These are phyloP conservation scores for Eretmochelys imbricata DNA, from an alignment of 2,113 vertebrate species.

Conservation along the genomic window DNA sequence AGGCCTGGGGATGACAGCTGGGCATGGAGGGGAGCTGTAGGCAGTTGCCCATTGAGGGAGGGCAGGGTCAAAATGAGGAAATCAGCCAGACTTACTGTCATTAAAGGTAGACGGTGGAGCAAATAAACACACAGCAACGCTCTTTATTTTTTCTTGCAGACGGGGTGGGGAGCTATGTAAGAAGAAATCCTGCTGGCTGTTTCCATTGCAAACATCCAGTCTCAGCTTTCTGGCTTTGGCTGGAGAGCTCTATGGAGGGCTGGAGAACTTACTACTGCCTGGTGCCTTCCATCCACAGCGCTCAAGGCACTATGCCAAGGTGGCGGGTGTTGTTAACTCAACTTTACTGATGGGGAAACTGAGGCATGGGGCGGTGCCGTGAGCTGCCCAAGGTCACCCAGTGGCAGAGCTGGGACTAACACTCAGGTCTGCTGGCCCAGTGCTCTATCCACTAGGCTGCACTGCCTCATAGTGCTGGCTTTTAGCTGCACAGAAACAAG, in stretches of 20 bases:
- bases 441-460: background rate
- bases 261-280: background rate
- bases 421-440: background rate
- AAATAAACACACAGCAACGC: no score
- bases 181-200: no score
- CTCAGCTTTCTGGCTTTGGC: background rate
- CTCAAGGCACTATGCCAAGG: background rate
- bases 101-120: no score
- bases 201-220: background rate
- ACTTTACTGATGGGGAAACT: background rate
- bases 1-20: no score
- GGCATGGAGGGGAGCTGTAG: background rate
- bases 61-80: no score
- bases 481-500: no score
- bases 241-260: background rate
- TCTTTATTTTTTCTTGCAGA: no score
- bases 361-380: background rate
- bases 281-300: background rate
- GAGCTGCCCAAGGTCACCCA: background rate
- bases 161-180: no score
- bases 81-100: no score
- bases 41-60: no score
- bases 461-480: background rate
- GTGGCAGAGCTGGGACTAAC: background rate
- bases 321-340: background rate